Base-by-base conservation (phyloP, 2,113 vertebrate genomes). In the Donacobius atricapilla region DNA sequence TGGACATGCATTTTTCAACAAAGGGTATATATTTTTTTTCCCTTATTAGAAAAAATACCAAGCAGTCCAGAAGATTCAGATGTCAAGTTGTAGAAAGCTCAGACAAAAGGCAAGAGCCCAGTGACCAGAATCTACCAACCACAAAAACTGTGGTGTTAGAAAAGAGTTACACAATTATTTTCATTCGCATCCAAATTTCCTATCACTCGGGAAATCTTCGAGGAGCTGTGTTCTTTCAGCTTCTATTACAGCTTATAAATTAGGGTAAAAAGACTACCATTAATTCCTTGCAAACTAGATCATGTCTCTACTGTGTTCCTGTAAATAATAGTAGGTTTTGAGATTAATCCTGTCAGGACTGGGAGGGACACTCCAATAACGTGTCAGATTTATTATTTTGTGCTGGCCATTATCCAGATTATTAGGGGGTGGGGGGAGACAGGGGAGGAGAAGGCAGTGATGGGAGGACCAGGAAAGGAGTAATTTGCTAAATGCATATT, bases 371-470 rank as follows among this genome's bases (percentile, higher is more conserved):
- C 2, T 63, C 45, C 39, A 58, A 4, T 63, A 37, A n/a, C 19
- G 3, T 63, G 25, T 37, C 33, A 71, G 51, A 42, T 68, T 58
- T 42, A 40, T 79, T 84, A 8, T 70, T 87, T 93, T 85, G 22
- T 53, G 15, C 57, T 90, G 40, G 15, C 7, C 19, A 15, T 57
- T 73, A 78, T 39, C 21, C 37, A 82, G 40, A 78, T 57, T 54
- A 25, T 13, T 1, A 0, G 3, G 15, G 4, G 13, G 1, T 15
- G 8, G 22, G 16, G 2, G 11, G 4, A 78, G 12, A 2, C 15
- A 56, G 15, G 2, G 7, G 8, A 57, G 7, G 13, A 10, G 16
- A 25, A 60, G 16, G 4, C 21, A 27, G 16, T 28, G 19, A 17
- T 54, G 23, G 7, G 3, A 9, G 6, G 33, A 47, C 60, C 11